phyloP scores from a whole-genome alignment of 1,140 invertebrate genomes.

The Cepaea nemoralis region DNA sequence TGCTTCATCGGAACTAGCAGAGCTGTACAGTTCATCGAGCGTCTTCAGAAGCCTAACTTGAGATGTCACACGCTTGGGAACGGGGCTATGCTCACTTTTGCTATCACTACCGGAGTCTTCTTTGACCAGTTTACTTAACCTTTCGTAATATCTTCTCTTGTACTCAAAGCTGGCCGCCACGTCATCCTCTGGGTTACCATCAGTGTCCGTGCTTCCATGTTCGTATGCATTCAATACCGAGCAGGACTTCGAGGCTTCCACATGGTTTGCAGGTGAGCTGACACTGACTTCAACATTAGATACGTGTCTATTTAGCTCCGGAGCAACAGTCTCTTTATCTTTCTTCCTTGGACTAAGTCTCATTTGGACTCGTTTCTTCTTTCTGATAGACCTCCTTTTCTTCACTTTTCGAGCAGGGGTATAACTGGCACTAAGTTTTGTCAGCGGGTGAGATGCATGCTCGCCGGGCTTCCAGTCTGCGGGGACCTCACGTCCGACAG shows the following conservation, averaged over 20 bases:
- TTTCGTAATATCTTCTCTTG: conserved; percentile 15
- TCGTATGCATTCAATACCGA: not conserved
- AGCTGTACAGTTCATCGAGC: conserved; percentile 2
- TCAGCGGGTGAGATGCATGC: not conserved
- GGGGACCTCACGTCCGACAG: conserved; percentile 1
- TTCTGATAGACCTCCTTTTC: not conserved
- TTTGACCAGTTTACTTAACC: not conserved
- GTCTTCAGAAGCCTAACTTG: conserved; percentile 14
- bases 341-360: not conserved
- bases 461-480: not conserved
- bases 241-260: not conserved
- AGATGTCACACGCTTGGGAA: not conserved
- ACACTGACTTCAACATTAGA: too few relatives aligned
- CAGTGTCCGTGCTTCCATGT: not conserved
- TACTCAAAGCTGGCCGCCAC: not conserved
- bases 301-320: too few relatives aligned
- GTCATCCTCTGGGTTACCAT: not conserved
- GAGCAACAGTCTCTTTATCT: not conserved
- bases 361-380: not conserved
- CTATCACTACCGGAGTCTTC: not conserved
- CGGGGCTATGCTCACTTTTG: not conserved
- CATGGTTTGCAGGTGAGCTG: too few relatives aligned
- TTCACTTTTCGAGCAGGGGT: not conserved
- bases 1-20: not conserved
- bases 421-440: not conserved